Evolutionary conservation across 1,140 invertebrate species (phyloP).

Genomic region (Bombus turneri): DNA sequence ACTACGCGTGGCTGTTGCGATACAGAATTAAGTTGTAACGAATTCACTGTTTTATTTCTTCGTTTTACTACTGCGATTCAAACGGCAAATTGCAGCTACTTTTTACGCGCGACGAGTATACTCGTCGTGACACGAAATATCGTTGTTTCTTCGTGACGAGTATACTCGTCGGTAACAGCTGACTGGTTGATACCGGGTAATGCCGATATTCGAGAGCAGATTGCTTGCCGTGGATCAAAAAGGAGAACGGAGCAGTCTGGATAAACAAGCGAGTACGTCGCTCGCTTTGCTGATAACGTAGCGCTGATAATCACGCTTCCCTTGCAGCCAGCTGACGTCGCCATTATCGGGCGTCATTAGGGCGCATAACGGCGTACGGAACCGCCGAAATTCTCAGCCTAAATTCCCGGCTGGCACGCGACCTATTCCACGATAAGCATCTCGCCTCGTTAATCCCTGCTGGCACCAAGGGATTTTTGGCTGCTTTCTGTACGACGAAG

Average conservation of each 20-base stretch:
- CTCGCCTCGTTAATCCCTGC: neutral
- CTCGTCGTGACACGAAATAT: no score
- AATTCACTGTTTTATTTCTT: no score
- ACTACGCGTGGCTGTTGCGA: no score
- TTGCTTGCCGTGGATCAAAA: neutral
- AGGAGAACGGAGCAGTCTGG: neutral
- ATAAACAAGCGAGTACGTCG: no score
- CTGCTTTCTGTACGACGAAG: neutral
- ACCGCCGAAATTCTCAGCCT: conserved; percentile 18
- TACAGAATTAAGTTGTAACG: no score
- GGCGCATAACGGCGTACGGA: conserved; percentile 14
- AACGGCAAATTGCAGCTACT: no score
- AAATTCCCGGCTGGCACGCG: conserved; percentile 24
- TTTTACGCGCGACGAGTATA: no score
- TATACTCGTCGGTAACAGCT: no score
- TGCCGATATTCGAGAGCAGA: no score
- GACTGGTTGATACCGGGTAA: no score
- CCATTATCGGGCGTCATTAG: conserved; percentile 39
- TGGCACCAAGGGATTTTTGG: neutral
- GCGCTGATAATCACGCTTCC: conserved; percentile 12
- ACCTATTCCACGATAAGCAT: conserved; percentile 1
- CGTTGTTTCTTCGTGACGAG: no score
- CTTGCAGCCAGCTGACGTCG: conserved; percentile 8
- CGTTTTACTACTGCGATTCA: no score
- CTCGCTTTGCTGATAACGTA: neutral